Percentiles rank a stretch among this genome's conserved stretches.
Conservation (phyloP, 2,888 invertebrate genomes). For the Tanypteryx hageni region DNA sequence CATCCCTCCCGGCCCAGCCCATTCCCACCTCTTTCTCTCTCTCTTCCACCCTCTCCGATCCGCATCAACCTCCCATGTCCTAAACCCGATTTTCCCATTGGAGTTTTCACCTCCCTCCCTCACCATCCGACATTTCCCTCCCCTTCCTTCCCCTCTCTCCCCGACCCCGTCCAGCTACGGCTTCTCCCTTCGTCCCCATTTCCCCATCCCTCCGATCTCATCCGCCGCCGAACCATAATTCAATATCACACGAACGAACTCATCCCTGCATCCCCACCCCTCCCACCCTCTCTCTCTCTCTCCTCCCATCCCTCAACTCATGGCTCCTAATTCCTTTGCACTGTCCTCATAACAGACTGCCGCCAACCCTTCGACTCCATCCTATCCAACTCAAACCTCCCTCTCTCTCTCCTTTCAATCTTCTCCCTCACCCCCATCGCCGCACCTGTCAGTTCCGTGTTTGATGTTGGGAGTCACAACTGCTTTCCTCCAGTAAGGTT, state of each 20-base stretch:
- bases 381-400: neutral
- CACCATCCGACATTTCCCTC: no score
- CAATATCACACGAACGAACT: conserved; percentile 21
- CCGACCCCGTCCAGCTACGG: neutral
- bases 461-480: conserved; percentile 52
- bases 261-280: neutral
- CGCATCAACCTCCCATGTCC: neutral
- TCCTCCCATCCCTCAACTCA: no score
- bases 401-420: neutral
- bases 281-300: no score
- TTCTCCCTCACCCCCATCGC: conserved; percentile 22
- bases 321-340: no score
- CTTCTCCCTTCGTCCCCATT: neutral
- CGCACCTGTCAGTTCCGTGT: conserved; percentile 54
- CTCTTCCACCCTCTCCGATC: neutral
- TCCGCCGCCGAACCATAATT: conserved; percentile 22
- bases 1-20: no score
- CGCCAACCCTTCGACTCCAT: neutral
- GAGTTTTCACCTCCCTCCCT: neutral
- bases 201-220: neutral
- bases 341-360: no score
- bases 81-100: neutral
- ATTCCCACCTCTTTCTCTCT: no score
- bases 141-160: no score
- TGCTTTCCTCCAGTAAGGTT: conserved; percentile 47